Evolutionary conservation across 2,888 invertebrate species (phyloP).

Genomic region (Asteroscopus sphinx): DNA sequence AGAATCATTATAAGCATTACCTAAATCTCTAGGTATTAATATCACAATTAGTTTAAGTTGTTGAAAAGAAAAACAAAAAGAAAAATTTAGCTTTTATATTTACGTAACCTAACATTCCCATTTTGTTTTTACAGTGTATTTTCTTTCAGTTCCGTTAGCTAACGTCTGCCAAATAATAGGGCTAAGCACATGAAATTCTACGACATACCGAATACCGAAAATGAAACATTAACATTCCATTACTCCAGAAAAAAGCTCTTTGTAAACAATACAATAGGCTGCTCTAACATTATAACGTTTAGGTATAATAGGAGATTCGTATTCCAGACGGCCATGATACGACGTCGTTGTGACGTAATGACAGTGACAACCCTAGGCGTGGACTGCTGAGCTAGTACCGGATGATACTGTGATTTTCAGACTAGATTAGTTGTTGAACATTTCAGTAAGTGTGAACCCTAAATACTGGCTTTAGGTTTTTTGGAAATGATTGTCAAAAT

Average conservation of each 20-base stretch:
- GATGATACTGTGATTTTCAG: not conserved
- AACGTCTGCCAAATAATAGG: constrained; percentile 41
- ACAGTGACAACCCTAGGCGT: constrained; percentile 19
- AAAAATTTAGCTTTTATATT: constrained; percentile 20
- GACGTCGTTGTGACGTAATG: constrained; percentile 2
- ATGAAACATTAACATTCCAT: constrained; percentile 55
- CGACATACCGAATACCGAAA: constrained; percentile 31
- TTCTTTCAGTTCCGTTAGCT: constrained; percentile 36
- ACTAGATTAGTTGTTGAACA: too few species aligned
- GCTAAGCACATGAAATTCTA: constrained; percentile 47
- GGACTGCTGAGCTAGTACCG: not conserved
- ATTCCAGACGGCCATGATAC: constrained; percentile 24
- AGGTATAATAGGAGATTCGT: constrained; percentile 33
- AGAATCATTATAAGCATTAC: too few species aligned
- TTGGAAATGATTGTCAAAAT: too few species aligned
- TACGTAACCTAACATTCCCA: constrained; percentile 23
- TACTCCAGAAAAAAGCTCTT: constrained; percentile 51
- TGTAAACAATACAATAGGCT: constrained; percentile 56
- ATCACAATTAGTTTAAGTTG: too few species aligned
- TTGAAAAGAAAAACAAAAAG: constrained; percentile 6
- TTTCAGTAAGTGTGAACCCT: too few species aligned
- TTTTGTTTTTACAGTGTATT: constrained; percentile 24
- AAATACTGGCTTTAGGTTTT: too few species aligned
- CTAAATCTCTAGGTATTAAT: too few species aligned
- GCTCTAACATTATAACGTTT: constrained; percentile 39